phyloP scores from a whole-genome alignment of 1,140 invertebrate genomes.

The Phortica variegata region DNA sequence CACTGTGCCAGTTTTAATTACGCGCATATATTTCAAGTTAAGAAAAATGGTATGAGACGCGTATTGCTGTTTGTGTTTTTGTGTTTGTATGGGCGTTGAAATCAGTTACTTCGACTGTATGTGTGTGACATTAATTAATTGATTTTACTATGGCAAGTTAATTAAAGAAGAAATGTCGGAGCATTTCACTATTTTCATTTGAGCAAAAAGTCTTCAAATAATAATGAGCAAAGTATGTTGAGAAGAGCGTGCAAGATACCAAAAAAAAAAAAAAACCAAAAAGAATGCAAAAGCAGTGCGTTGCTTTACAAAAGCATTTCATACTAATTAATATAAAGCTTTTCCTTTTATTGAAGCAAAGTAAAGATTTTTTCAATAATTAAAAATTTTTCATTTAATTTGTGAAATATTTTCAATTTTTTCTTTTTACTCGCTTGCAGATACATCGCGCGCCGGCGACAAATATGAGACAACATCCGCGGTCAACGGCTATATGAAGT shows the following conservation, averaged over 20 bases:
- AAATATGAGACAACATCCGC: slow-evolving; percentile 80
- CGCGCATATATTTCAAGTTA: too few relatives aligned
- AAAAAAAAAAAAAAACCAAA: not conserved
- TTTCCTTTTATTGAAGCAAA: not conserved
- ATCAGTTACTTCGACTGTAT: slow-evolving; percentile 20
- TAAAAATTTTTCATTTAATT: slow-evolving; percentile 16
- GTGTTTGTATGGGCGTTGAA: too few relatives aligned
- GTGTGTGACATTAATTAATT: slow-evolving; percentile 53
- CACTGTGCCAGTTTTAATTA: slow-evolving; percentile 51
- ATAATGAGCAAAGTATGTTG: too few relatives aligned
- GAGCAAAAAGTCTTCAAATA: too few relatives aligned
- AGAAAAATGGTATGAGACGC: too few relatives aligned
- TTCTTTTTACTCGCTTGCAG: slow-evolving; percentile 26
- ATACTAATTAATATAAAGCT: not conserved
- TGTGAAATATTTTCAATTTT: slow-evolving; percentile 7
- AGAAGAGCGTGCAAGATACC: too few relatives aligned
- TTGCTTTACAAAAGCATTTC: too few relatives aligned
- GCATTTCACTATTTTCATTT: too few relatives aligned
- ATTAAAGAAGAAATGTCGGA: too few relatives aligned
- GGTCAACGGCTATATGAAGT: slow-evolving; percentile 81
- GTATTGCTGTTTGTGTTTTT: too few relatives aligned
- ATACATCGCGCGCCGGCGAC: slow-evolving; percentile 66
- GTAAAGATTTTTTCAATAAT: slow-evolving; percentile 6
- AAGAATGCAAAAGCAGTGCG: not conserved
- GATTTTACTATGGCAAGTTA: slow-evolving; percentile 35